phyloP scores from a whole-genome alignment of 2,888 invertebrate species.

The Calameuta filiformis region DNA sequence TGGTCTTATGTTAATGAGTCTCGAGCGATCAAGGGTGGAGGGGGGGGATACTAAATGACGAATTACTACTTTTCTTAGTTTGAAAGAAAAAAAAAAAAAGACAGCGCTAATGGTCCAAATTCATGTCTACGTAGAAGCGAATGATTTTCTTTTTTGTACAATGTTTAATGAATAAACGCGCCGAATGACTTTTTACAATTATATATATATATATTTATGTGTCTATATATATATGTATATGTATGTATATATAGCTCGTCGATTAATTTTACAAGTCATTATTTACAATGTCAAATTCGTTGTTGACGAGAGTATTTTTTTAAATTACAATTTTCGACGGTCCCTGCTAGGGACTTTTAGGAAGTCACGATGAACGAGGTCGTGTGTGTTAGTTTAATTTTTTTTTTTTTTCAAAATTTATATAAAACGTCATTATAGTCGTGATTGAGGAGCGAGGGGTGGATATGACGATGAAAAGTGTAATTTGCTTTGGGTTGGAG shows the following conservation, averaged over 20 bases:
- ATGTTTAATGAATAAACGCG: background rate
- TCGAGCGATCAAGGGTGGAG: background rate
- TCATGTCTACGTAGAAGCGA: background rate
- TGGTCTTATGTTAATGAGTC: background rate
- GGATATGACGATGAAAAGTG: background rate
- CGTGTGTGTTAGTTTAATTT: background rate
- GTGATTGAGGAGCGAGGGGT: background rate
- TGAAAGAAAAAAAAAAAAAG: background rate
- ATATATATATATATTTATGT: conserved; percentile 7
- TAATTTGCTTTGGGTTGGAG: background rate
- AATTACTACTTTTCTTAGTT: background rate
- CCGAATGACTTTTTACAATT: background rate
- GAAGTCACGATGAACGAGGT: background rate
- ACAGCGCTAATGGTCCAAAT: background rate
- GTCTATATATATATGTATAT: background rate
- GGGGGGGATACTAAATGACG: background rate
- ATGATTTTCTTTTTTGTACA: background rate
- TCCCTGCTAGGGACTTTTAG: background rate
- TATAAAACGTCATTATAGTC: background rate
- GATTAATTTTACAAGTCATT: background rate
- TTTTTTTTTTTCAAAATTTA: background rate
- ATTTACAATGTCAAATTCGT: background rate
- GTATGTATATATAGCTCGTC: conserved; percentile 6
- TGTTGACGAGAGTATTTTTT: background rate
- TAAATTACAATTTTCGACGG: background rate